A percentile compares a stretch with the other conserved stretches of the same genome.
These are phyloP conservation scores for Neosilurus mollespiculum DNA, from an alignment of 2,797 vertebrate genomes.

Conservation along the genomic window DNA sequence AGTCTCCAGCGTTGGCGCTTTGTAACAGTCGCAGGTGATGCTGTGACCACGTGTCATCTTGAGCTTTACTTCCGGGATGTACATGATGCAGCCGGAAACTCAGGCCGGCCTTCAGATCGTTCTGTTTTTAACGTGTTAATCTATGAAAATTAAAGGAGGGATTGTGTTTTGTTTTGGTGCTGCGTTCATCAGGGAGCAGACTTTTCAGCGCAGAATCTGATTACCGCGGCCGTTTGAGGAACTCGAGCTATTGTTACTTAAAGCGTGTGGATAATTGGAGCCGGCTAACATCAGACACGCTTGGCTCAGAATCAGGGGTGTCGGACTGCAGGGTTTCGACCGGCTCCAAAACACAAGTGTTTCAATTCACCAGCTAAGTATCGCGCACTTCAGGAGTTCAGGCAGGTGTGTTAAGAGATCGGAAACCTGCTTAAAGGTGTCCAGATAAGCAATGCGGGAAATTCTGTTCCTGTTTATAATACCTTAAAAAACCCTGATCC, in stretches of 20 bases:
- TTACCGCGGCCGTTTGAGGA: not conserved
- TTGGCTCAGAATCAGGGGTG: conserved; percentile 32
- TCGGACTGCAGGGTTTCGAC: conserved; percentile 19
- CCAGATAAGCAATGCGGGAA: not conserved
- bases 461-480: not conserved
- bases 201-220: not conserved
- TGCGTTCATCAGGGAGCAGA: not conserved
- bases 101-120: not conserved
- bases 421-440: not conserved
- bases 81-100: not conserved
- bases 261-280: conserved; percentile 39
- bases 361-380: conserved; percentile 21
- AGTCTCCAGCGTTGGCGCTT: not conserved
- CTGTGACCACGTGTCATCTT: too few relatives aligned
- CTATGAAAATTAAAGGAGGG: not conserved
- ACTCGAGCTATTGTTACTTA: conserved; percentile 31
- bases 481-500: not conserved
- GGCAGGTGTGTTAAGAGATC: not conserved
- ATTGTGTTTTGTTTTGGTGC: not conserved
- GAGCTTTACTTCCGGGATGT: not conserved
- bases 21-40: not conserved
- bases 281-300: conserved; percentile 9
- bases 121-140: not conserved
- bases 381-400: not conserved
- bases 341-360: conserved; percentile 15